Conservation (phyloP, 2,888 invertebrate species). For the Agonopterix heracliana region DNA sequence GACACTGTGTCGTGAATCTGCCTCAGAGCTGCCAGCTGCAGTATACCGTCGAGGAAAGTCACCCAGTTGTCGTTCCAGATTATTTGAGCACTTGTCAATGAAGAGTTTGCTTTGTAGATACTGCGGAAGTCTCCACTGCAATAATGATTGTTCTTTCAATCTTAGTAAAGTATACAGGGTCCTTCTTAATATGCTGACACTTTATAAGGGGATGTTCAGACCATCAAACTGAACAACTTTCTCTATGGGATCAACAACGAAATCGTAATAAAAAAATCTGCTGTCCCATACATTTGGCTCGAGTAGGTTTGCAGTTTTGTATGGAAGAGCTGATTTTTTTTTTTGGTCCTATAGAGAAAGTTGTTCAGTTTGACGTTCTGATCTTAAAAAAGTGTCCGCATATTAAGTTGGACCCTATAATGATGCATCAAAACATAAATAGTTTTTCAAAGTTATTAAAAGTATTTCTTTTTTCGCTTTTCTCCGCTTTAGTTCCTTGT, state of each 20-base stretch:
- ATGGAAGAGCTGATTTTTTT: too few relatives aligned
- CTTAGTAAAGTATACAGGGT: not conserved
- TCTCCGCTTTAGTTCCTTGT: not conserved
- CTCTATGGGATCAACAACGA: not conserved
- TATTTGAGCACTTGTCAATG: constrained; percentile 43
- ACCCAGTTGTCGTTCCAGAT: constrained; percentile 87
- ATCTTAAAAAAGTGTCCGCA: too few relatives aligned
- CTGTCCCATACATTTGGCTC: too few relatives aligned
- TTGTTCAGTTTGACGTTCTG: too few relatives aligned
- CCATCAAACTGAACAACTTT: not conserved
- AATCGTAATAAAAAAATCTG: constrained; percentile 6
- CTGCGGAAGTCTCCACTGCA: constrained; percentile 39
- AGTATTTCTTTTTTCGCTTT: not conserved
- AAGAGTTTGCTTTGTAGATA: constrained; percentile 26
- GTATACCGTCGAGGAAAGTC: constrained; percentile 86
- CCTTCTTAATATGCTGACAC: too few relatives aligned
- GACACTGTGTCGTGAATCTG: constrained; percentile 79
- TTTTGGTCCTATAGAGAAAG: too few relatives aligned
- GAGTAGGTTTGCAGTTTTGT: too few relatives aligned
- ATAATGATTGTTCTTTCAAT: not conserved
- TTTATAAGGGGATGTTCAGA: not conserved
- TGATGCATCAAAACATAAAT: not conserved
- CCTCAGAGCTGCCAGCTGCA: constrained; percentile 84
- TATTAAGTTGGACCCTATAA: too few relatives aligned
- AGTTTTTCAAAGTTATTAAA: not conserved